phyloP scores from a whole-genome alignment of 2,797 vertebrate genomes.

The Ictinia mississippiensis region DNA sequence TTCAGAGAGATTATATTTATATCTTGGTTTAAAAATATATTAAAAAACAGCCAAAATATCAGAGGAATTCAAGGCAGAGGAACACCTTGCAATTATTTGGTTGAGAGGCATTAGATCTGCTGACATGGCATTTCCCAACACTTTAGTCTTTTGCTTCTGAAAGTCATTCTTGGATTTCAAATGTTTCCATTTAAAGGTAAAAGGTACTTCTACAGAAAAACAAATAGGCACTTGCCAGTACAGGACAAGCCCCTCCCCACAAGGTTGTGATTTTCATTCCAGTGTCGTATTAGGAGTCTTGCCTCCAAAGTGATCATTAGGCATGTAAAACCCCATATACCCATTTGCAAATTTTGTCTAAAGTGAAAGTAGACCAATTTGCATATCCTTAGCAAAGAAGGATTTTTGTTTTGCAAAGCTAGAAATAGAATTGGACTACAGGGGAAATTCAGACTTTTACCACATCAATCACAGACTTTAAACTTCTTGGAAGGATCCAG shows the following conservation, averaged over 20 bases:
- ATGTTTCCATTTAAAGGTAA: background rate
- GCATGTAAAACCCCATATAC: background rate
- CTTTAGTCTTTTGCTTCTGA: background rate
- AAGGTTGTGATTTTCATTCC: background rate
- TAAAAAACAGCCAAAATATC: constrained; percentile 10
- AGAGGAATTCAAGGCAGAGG: constrained; percentile 10
- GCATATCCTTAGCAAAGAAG: background rate
- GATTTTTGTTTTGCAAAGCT: background rate
- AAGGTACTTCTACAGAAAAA: background rate
- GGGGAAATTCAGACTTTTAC: background rate
- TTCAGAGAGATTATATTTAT: constrained; percentile 44
- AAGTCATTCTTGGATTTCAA: background rate
- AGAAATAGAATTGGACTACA: background rate
- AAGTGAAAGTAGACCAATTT: background rate
- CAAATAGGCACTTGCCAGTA: background rate
- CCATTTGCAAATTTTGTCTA: background rate
- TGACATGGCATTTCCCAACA: background rate
- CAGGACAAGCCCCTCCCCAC: background rate
- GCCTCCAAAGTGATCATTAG: background rate
- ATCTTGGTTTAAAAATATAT: constrained; percentile 3
- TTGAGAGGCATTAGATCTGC: constrained; percentile 12
- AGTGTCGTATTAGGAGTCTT: background rate
- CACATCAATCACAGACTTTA: background rate
- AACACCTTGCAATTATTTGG: constrained; percentile 49
- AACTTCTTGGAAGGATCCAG: background rate